Evolutionary conservation across 2,888 invertebrate species (phyloP).

Genomic region (Notocelia uddmanniana): DNA sequence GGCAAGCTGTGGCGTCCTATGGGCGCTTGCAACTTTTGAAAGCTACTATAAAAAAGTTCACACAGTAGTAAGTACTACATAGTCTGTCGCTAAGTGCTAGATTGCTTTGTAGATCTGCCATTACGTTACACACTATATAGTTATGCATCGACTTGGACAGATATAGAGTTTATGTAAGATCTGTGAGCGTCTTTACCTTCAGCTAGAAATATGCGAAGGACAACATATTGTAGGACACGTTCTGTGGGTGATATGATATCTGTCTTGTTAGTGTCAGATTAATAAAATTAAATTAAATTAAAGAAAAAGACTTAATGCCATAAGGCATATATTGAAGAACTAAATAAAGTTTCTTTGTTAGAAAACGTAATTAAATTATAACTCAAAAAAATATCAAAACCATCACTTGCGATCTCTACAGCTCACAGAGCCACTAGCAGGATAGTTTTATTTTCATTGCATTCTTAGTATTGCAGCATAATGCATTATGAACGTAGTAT

Average conservation of each 20-base stretch:
- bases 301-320: too few relatives aligned
- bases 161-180: conserved; percentile 19
- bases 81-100: conserved; percentile 15
- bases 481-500: neutral
- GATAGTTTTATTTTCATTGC: conserved; percentile 26
- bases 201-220: conserved; percentile 25
- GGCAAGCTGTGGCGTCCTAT: too few relatives aligned
- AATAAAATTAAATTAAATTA: neutral
- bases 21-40: too few relatives aligned
- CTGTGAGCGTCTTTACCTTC: conserved; percentile 7
- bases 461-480: conserved; percentile 15
- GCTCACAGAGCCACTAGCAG: too few relatives aligned
- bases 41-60: neutral
- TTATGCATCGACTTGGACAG: conserved; percentile 6
- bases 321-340: too few relatives aligned
- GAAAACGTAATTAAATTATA: too few relatives aligned
- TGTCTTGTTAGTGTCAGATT: neutral
- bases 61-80: neutral
- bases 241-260: neutral
- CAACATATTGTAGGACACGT: conserved; percentile 2
- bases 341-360: too few relatives aligned
- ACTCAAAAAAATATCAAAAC: too few relatives aligned
- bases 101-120: conserved; percentile 1
- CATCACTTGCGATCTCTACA: too few relatives aligned
- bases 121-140: neutral